Evolutionary conservation across 2,113 vertebrate genomes (phyloP).

Genomic region (Atherinomorus stipes): DNA sequence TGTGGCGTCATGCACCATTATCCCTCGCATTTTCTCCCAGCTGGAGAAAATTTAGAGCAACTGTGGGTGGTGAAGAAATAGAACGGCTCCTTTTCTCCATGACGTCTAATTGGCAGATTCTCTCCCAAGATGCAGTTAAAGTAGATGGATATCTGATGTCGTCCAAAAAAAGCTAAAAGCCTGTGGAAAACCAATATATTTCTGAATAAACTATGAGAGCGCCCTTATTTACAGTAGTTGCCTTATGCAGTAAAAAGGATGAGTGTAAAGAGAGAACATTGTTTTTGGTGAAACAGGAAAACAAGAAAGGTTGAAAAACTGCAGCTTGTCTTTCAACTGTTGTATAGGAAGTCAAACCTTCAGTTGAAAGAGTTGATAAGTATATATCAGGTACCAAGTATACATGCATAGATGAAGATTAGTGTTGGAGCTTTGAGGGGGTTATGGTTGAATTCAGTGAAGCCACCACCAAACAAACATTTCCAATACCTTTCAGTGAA

Average conservation of each 20-base stretch:
- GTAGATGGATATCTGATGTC: no score
- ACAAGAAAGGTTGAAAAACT: no score
- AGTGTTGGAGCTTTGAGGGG: not conserved
- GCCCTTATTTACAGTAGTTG: no score
- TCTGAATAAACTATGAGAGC: not conserved
- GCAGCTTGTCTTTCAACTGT: no score
- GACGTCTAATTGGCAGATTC: no score
- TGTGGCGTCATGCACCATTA: no score
- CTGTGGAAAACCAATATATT: not conserved
- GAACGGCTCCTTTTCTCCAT: no score
- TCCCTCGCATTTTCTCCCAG: no score
- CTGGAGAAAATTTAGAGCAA: no score
- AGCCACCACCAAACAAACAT: not conserved
- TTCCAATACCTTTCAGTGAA: constrained; percentile 4
- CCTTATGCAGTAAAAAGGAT: not conserved
- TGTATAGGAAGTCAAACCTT: not conserved
- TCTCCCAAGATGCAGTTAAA: no score
- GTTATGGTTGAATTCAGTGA: not conserved
- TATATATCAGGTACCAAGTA: not conserved
- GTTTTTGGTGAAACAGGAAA: no score
- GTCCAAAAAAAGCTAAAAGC: not conserved
- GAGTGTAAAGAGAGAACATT: not conserved
- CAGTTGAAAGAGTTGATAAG: not conserved
- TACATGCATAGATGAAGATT: not conserved
- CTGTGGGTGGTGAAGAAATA: no score